phyloP scores from a whole-genome alignment of 2,888 invertebrate genomes.

The Pycnomerus fuliginosus region DNA sequence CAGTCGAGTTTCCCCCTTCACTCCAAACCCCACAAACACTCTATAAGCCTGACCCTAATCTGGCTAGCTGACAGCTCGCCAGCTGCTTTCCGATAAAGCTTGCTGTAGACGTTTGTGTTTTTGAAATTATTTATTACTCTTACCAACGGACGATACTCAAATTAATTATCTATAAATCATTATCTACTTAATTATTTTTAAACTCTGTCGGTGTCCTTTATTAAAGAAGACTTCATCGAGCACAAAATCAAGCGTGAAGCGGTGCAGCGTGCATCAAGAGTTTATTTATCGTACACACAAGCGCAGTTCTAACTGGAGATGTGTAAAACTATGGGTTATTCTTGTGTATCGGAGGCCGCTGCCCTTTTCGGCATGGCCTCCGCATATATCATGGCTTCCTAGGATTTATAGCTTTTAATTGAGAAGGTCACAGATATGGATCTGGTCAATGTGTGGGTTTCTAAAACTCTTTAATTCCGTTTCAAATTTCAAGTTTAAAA shows the following conservation, averaged over 20 bases:
- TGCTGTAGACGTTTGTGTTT: conserved; percentile 42
- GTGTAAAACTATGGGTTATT: conserved; percentile 47
- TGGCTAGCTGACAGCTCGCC: conserved; percentile 50
- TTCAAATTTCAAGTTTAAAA: no score
- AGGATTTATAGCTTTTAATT: conserved; percentile 24
- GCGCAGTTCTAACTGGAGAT: conserved; percentile 37
- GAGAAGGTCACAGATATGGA: conserved; percentile 19
- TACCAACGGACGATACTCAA: conserved; percentile 30
- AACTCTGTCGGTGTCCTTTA: no score
- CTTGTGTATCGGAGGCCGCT: conserved; percentile 47
- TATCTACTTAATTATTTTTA: conserved; percentile 27
- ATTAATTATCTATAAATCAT: conserved; percentile 34
- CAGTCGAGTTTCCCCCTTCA: conserved; percentile 37
- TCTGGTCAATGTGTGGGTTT: no score
- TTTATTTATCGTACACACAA: conserved; percentile 14
- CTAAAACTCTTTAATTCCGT: no score
- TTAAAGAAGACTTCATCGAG: no score
- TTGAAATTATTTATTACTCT: conserved; percentile 40
- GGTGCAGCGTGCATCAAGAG: no score
- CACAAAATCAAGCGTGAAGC: no score
- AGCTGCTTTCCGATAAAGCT: conserved; percentile 50
- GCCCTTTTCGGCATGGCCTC: conserved; percentile 54
- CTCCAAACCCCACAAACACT: conserved; percentile 34
- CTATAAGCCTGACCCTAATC: conserved; percentile 51
- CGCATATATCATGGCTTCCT: conserved; percentile 50